A percentile compares a stretch with the other conserved stretches of the same genome.
Evolutionary conservation across 2,797 vertebrate species (phyloP).

Genomic region (Myotis pilosus): DNA sequence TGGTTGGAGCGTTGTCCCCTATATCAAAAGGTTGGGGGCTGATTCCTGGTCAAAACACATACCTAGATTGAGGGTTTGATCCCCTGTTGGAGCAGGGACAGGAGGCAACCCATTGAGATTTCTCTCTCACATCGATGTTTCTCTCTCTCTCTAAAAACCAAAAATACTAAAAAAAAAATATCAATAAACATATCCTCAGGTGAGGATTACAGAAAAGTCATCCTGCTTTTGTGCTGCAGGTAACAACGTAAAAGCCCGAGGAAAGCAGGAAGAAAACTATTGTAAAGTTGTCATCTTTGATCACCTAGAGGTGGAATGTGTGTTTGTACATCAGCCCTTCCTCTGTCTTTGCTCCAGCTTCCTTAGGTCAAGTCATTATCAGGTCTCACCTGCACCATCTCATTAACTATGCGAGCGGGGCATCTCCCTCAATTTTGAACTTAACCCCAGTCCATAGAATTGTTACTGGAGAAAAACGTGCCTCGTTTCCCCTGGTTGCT

Average conservation of each 20-base stretch:
- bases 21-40: neutral
- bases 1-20: neutral
- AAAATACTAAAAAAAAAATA: neutral
- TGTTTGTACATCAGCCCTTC: neutral
- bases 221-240: neutral
- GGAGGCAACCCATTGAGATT: no score
- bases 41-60: neutral
- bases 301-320: rapidly evolving
- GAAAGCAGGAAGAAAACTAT: neutral
- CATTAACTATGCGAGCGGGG: neutral
- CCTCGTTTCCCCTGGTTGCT: neutral
- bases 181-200: neutral
- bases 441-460: neutral
- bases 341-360: neutral
- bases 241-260: neutral
- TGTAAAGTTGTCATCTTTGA: neutral
- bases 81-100: neutral
- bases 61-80: neutral
- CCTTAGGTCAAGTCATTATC: neutral
- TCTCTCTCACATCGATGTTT: neutral
- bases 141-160: neutral
- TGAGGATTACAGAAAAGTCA: neutral
- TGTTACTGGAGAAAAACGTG: neutral
- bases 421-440: neutral
- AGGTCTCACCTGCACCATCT: neutral